Evolutionary conservation across 1,140 invertebrate genomes (phyloP).

Genomic region (Trichomalopsis sarcophagae): DNA sequence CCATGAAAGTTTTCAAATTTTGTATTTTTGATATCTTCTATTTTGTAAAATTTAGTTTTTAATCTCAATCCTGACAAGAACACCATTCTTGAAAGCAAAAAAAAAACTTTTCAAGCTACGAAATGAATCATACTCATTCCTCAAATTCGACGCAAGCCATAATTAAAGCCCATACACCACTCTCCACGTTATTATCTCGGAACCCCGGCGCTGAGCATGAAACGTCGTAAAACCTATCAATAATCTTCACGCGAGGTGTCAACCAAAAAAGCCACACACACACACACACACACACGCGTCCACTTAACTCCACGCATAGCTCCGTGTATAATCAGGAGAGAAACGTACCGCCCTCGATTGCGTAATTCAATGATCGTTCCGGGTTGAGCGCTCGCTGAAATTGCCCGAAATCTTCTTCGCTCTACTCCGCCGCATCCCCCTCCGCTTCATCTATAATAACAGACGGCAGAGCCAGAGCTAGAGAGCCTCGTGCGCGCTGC

Average conservation of each 20-base stretch:
- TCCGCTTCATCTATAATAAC: constrained; percentile 4
- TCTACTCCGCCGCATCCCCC: background rate
- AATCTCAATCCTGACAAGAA: no score
- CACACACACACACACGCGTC: no score
- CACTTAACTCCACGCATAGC: background rate
- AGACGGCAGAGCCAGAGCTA: background rate
- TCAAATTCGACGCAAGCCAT: no score
- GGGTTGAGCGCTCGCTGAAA: constrained; percentile 14
- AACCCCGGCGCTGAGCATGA: no score
- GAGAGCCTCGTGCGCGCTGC: background rate
- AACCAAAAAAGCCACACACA: background rate
- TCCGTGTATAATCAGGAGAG: background rate
- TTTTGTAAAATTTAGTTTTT: no score
- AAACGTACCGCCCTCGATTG: background rate
- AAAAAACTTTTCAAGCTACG: no score
- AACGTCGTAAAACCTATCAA: background rate
- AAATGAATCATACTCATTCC: no score
- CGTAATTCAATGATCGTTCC: constrained; percentile 25
- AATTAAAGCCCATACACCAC: no score
- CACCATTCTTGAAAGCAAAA: no score
- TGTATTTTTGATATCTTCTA: no score
- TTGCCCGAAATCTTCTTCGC: background rate
- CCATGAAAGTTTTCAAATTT: no score
- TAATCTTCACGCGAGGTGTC: background rate
- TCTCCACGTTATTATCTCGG: no score